Evolutionary conservation across 2,797 vertebrate genomes (phyloP).

Genomic region (Pangasius djambal): DNA sequence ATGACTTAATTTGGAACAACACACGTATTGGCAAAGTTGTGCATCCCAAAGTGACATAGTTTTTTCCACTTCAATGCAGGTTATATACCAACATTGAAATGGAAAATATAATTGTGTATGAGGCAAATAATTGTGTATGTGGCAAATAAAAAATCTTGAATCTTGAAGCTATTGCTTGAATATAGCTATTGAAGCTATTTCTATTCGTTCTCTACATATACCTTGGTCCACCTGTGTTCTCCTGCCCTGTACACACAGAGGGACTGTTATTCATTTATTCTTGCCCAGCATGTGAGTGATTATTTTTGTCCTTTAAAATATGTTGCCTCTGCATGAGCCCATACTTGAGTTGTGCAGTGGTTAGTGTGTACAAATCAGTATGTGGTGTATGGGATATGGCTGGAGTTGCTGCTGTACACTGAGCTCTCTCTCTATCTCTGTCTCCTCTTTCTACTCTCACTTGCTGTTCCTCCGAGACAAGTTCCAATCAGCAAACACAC

Average conservation of each 20-base stretch:
- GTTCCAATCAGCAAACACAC: slow-evolving; percentile 45
- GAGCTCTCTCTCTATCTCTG: slow-evolving; percentile 50
- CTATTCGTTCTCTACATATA: background rate
- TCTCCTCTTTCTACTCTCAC: slow-evolving; percentile 63
- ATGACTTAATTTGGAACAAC: background rate
- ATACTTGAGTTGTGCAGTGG: too few species aligned
- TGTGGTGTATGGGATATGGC: slow-evolving; percentile 10
- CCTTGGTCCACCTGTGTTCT: background rate
- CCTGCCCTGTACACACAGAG: background rate
- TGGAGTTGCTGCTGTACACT: slow-evolving; percentile 26
- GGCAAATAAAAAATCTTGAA: too few species aligned
- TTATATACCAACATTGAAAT: too few species aligned
- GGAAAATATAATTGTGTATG: too few species aligned
- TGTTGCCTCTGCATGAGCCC: background rate
- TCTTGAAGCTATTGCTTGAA: too few species aligned
- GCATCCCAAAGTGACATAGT: background rate
- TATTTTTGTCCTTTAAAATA: background rate
- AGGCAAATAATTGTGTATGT: too few species aligned
- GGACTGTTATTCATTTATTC: background rate
- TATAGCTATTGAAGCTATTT: background rate
- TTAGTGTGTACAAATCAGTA: slow-evolving; percentile 29
- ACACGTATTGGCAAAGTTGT: background rate
- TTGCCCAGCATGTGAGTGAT: background rate
- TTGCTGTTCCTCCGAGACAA: slow-evolving; percentile 61
- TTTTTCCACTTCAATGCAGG: too few species aligned